phyloP scores from a whole-genome alignment of 1,140 invertebrate genomes.

The Megathymus violae region DNA sequence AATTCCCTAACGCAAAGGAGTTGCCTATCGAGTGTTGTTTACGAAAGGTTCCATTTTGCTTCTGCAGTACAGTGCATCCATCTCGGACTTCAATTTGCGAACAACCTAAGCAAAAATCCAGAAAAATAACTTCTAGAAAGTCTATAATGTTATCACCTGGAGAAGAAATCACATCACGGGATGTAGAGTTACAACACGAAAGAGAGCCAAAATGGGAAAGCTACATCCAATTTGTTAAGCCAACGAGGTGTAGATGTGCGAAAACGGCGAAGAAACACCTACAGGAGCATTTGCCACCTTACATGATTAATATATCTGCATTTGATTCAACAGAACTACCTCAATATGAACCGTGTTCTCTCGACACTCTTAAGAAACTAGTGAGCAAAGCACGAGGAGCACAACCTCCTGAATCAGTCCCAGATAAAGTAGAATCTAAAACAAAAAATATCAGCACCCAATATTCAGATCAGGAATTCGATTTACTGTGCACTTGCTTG shows the following conservation, averaged over 20 bases:
- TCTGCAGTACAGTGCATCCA: slow-evolving; percentile 46
- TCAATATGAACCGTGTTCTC: slow-evolving; percentile 59
- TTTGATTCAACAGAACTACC: slow-evolving; percentile 57
- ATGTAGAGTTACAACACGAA: slow-evolving; percentile 47
- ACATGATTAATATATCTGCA: slow-evolving; percentile 66
- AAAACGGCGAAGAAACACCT: slow-evolving; percentile 65
- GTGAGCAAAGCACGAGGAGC: slow-evolving; percentile 51
- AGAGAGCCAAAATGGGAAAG: slow-evolving; percentile 70
- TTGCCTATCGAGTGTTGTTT: slow-evolving; percentile 48
- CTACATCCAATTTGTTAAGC: slow-evolving; percentile 57
- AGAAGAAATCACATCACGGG: slow-evolving; percentile 45
- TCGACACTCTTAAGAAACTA: slow-evolving; percentile 55
- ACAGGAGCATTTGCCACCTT: slow-evolving; percentile 62
- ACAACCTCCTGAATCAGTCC: slow-evolving; percentile 18
- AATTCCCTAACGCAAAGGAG: slow-evolving; percentile 55
- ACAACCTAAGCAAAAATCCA: not conserved
- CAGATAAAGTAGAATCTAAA: slow-evolving; percentile 38
- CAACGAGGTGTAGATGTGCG: slow-evolving; percentile 57
- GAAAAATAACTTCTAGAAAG: slow-evolving; percentile 6
- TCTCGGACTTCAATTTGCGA: slow-evolving; percentile 23
- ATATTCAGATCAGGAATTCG: slow-evolving; percentile 61
- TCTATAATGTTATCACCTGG: slow-evolving; percentile 35
- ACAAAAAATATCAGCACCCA: slow-evolving; percentile 58
- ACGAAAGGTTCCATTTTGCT: slow-evolving; percentile 59
- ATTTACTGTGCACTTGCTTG: slow-evolving; percentile 62